phyloP scores from a whole-genome alignment of 2,797 vertebrate genomes.

The Gorsachius magnificus region DNA sequence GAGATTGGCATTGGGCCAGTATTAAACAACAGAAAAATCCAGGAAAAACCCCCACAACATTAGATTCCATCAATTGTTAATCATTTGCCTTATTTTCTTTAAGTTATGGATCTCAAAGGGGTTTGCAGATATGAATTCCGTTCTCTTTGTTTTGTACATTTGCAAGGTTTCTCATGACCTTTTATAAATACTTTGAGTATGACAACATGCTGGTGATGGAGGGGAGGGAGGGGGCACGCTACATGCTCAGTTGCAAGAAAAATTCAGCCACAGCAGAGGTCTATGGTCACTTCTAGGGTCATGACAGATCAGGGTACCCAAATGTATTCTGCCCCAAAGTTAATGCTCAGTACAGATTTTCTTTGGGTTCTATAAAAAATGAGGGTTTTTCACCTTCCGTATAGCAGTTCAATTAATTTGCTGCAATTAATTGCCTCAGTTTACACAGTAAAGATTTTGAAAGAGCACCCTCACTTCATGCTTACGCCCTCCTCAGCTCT shows the following conservation, averaged over 20 bases:
- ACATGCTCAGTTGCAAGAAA: background rate
- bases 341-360: background rate
- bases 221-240: background rate
- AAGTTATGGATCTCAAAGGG: background rate
- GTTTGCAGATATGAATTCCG: background rate
- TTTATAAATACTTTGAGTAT: background rate
- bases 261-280: background rate
- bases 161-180: background rate
- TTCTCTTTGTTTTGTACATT: background rate
- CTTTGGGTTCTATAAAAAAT: background rate
- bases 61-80: background rate
- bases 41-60: background rate
- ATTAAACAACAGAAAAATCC: background rate
- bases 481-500: accelerated
- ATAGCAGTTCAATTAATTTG: background rate
- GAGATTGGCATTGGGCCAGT: background rate
- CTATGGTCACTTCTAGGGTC: background rate
- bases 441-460: background rate
- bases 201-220: background rate
- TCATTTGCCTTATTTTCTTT: background rate
- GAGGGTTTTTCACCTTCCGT: background rate
- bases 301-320: background rate
- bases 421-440: background rate
- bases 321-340: accelerated
- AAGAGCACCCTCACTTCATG: background rate